Evolutionary conservation across 2,888 invertebrate species (phyloP).

Genomic region (Chrysodeixis includens): DNA sequence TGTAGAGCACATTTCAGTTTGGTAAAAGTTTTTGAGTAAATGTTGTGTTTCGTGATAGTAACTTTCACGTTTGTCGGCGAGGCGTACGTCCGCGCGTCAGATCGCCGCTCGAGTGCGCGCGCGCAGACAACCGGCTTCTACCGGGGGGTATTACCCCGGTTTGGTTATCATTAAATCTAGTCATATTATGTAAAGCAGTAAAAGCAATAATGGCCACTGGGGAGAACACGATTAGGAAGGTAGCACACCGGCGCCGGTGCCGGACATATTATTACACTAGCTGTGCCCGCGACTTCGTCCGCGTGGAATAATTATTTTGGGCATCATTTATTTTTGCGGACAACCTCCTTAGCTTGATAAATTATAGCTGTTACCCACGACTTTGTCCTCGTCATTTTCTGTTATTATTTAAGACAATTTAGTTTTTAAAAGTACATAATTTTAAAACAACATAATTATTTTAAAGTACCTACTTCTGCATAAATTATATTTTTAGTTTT

Average conservation of each 20-base stretch:
- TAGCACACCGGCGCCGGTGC: background rate
- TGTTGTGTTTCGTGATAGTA: conserved; percentile 27
- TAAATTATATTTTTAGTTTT: no score
- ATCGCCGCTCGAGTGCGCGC: conserved; percentile 40
- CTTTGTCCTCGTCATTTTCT: no score
- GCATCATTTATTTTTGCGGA: no score
- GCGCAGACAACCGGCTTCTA: conserved; percentile 42
- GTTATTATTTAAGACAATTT: no score
- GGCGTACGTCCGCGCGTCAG: conserved; percentile 34
- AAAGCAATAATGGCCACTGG: background rate
- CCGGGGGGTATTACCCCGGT: conserved; percentile 22
- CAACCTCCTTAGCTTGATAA: no score
- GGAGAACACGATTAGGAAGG: background rate
- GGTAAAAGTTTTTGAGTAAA: conserved; percentile 16
- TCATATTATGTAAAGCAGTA: background rate
- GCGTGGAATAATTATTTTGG: no score
- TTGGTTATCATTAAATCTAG: conserved; percentile 19
- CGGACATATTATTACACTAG: no score
- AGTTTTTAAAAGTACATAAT: no score
- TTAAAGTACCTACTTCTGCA: no score
- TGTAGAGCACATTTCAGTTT: conserved; percentile 11
- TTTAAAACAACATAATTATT: no score
- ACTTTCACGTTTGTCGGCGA: conserved; percentile 33
- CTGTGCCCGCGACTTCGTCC: no score
- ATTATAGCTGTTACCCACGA: no score